Evolutionary conservation across 2,113 vertebrate species (phyloP), one percentile per base, ranked within the genome.

Genomic region (Solea senegalensis): DNA sequence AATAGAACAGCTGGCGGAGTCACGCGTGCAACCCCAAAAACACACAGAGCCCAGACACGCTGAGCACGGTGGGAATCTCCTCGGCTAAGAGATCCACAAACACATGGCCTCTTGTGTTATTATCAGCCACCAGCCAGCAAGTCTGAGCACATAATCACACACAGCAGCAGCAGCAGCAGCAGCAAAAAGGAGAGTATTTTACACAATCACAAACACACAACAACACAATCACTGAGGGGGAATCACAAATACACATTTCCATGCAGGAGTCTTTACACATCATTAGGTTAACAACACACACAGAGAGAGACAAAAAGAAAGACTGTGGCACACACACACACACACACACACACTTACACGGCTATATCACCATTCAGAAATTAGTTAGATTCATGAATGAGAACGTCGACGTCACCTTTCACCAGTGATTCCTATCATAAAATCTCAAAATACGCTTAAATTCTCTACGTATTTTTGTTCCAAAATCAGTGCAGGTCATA

Each of bases 1-100:
- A 93, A 93, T 88, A 66, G 91, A 91, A 91, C 91, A 93, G 91
- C 93, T 92, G 92, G 91, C 81, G 14, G 80, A 89, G 91, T 92
- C 90, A 88, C 91, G 84, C 90, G 92, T 92, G 91, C 91, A 85
- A 86, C 87, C 85, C 76, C 90, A 69, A 88, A 92, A 92, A 90
- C 90, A 91, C 83, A 91, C 83, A 91, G 85, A 84, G 80, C 72
- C 90, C 88, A 91, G 91, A 92, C 91, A 77, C 68, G 60, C 82
- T 88, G 88, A 92, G 90, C 89, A 90, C 78, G 92, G 92, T 93
- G 92, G 91, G 92, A 94, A 94, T 90, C 86, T 81, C 78, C 82
- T 79, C 66, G 1, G 21, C 84, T 80, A 76, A 85, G 82, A 91
- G 81, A 87, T 85, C 84, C 90, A 86, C 88, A 92, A 88, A 91